Base-by-base conservation (phyloP, 2,888 invertebrate genomes). In the Endotricha flammealis region DNA sequence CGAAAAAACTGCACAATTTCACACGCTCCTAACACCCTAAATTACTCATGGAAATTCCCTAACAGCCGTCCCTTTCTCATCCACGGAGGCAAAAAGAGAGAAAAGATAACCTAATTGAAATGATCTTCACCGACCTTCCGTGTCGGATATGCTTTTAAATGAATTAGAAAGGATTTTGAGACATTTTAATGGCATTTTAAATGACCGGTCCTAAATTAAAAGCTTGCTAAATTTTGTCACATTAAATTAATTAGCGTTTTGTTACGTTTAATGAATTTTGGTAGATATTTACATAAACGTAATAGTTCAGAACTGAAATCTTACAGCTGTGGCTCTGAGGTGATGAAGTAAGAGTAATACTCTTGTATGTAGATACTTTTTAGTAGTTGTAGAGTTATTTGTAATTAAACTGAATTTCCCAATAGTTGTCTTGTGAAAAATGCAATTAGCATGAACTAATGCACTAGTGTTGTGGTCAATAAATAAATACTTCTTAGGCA, bases 1-100 rank as follows among this genome's bases (percentile, higher is more conserved):
- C 65, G 54, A 66, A 69, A n/a, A 76, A 82, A 83, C 75, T 85
- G 83, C 70, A 72, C 72, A 54, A 59, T 77, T 85, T 85, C 85
- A 78, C 85, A 85, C 85, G 83, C 65, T 70, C 2, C 20, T 20
- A 60, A 52, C 48, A 43, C 49, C 48, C 56, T 63, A 60, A 70
- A 73, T 75, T 69, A 67, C 64, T 51, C 67, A 76, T 71, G 70
- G 64, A 72, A 63, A 69, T 67, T 64, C 59, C 54, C 48, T 38
- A 57, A 41, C 44, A 43, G 35, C 53, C 38, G 28, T 69, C 66
- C 57, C 64, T 41, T 45, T 70, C 53, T 45, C 11, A 30, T 41
- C 9, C 29, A 27, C 32, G 13, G 32, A 29, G 51, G 38, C 39
- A 53, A 53, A 68, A 53, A 55, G 61, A 56, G 69, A 69, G 23